A percentile compares a stretch with the other conserved stretches of the same genome.
Conservation (phyloP, 2,888 invertebrate species). For the Xestia ashworthii region DNA sequence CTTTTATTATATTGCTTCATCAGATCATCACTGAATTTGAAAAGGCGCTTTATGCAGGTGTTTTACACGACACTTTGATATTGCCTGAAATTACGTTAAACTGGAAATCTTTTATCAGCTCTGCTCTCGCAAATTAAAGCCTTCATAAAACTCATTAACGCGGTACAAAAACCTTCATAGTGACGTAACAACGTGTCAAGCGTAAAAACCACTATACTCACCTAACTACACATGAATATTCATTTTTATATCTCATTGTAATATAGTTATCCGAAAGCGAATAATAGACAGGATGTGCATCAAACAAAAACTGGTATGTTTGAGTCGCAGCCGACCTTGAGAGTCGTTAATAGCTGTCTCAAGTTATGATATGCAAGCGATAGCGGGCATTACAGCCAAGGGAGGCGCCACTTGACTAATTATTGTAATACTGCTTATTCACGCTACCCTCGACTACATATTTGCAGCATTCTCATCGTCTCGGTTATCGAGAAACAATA, state of each 20-base stretch:
- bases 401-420: slow-evolving; percentile 14
- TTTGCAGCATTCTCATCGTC: not conserved
- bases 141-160: slow-evolving; percentile 14
- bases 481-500: not conserved
- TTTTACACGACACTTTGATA: not conserved
- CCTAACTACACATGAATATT: slow-evolving; percentile 60
- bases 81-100: not conserved
- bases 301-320: slow-evolving; percentile 68
- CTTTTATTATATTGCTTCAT: too few species aligned
- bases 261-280: slow-evolving; percentile 58
- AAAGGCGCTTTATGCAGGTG: not conserved
- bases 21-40: not conserved
- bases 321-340: slow-evolving; percentile 67
- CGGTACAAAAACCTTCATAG: slow-evolving; percentile 30
- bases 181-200: slow-evolving; percentile 37
- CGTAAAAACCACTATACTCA: slow-evolving; percentile 40
- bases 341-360: slow-evolving; percentile 42
- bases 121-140: slow-evolving; percentile 2
- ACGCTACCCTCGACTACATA: not conserved
- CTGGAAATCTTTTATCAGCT: not conserved
- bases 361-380: slow-evolving; percentile 42
- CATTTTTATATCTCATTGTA: slow-evolving; percentile 63
- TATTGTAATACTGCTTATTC: slow-evolving; percentile 8
- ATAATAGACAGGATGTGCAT: slow-evolving; percentile 71
- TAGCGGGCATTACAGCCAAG: slow-evolving; percentile 12